phyloP scores from a whole-genome alignment of 2,113 vertebrate genomes.

The Seriola quinqueradiata region DNA sequence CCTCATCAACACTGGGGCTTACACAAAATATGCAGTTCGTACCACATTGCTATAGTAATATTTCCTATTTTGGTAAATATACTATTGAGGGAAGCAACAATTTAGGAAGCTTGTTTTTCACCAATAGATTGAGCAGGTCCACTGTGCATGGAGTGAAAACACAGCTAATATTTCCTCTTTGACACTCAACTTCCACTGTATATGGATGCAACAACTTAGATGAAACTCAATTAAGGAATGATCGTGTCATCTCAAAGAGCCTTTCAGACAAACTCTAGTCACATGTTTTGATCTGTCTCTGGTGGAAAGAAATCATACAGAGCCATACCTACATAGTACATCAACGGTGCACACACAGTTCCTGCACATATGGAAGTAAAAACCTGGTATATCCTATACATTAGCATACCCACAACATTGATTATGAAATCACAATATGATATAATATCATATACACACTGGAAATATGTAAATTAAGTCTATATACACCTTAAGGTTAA shows the following conservation, averaged over 20 bases:
- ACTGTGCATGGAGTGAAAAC: neutral
- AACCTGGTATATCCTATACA: neutral
- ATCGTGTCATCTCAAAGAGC: neutral
- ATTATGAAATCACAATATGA: conserved; percentile 17
- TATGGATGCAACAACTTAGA: neutral
- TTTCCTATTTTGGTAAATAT: neutral
- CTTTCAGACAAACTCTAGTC: neutral
- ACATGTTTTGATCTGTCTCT: neutral
- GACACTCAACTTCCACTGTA: neutral
- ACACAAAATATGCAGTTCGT: neutral
- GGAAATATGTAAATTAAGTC: neutral
- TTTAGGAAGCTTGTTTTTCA: neutral
- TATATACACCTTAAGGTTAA: neutral
- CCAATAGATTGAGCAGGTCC: neutral
- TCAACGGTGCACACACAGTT: neutral
- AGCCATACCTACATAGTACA: neutral
- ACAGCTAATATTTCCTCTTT: neutral
- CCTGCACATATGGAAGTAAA: neutral
- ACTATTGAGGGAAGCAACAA: neutral
- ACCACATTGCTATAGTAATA: neutral
- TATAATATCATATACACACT: conserved; percentile 3
- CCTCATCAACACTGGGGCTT: neutral
- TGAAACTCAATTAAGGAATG: neutral
- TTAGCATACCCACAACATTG: neutral
- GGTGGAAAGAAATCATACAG: neutral